Evolutionary conservation across 2,113 vertebrate species (phyloP).

Genomic region (Callithrix jacchus): DNA sequence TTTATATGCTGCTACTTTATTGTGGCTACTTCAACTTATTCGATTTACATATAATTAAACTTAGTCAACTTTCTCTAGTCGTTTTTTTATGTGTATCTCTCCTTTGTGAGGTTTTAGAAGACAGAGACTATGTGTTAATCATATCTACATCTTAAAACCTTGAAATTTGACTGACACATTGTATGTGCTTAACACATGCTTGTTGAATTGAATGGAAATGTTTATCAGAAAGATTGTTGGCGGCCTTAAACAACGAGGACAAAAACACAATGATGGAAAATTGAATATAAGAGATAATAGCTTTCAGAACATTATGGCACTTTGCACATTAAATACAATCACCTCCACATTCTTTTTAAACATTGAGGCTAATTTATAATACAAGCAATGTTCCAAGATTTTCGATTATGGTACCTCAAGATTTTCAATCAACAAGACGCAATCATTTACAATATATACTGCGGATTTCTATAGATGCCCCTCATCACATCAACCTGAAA

Average conservation of each 20-base stretch:
- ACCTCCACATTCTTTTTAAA: not conserved
- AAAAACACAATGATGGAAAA: not conserved
- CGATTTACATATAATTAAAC: not conserved
- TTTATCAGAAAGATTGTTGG: not conserved
- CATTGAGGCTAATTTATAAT: not conserved
- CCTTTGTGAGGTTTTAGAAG: not conserved
- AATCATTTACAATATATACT: not conserved
- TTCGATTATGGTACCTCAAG: not conserved
- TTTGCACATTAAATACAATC: not conserved
- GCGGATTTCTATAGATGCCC: not conserved
- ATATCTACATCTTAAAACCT: not conserved
- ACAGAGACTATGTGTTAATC: not conserved
- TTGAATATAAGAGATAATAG: constrained; percentile 6
- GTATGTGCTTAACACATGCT: not conserved
- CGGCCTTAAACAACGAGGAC: not conserved
- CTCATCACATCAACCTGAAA: not conserved
- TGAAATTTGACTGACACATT: not conserved
- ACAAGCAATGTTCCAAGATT: not conserved
- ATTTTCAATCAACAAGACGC: not conserved
- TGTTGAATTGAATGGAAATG: not conserved
- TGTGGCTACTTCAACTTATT: not conserved
- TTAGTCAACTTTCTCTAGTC: not conserved
- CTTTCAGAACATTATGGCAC: not conserved
- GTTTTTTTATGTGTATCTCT: not conserved
- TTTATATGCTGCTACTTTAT: not conserved